Conservation (phyloP, 2,888 invertebrate species). For the Hemithea aestivaria region DNA sequence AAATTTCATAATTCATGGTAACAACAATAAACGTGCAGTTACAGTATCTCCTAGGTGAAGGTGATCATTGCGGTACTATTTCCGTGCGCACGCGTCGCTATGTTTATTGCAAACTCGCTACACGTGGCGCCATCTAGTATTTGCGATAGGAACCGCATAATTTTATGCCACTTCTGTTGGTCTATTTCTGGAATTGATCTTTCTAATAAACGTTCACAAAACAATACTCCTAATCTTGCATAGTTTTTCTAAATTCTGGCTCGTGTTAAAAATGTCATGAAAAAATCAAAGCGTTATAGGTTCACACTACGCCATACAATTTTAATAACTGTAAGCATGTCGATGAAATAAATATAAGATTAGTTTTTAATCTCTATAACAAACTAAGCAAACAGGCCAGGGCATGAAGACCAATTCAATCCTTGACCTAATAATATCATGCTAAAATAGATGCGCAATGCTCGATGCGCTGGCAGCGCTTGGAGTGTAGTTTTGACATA, state of each 20-base stretch:
- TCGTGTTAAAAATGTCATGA: no score
- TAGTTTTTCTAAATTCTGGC: no score
- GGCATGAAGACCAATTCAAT: slow-evolving; percentile 43
- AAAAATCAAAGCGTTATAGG: no score
- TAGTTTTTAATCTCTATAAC: slow-evolving; percentile 5
- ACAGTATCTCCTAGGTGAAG: slow-evolving; percentile 69
- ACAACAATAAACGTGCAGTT: no score
- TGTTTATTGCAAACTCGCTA: slow-evolving; percentile 35
- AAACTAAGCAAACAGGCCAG: slow-evolving; percentile 11
- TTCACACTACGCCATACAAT: no score
- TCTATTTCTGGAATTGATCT: slow-evolving; percentile 59
- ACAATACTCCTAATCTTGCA: not conserved
- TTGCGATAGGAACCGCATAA: slow-evolving; percentile 45
- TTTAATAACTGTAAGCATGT: not conserved
- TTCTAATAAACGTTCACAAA: slow-evolving; percentile 6
- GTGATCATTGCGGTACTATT: slow-evolving; percentile 69
- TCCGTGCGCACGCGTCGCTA: slow-evolving; percentile 65
- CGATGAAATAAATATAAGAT: slow-evolving; percentile 1
- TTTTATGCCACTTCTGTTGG: slow-evolving; percentile 55
- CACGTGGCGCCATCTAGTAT: slow-evolving; percentile 69
- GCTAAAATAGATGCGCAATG: slow-evolving; percentile 71
- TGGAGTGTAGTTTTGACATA: slow-evolving; percentile 39
- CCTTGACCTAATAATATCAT: slow-evolving; percentile 72
- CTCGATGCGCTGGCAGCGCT: slow-evolving; percentile 54
- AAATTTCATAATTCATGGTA: no score